These are phyloP conservation scores for Umimayanthus kanabou DNA, from an alignment of 92 coral and sea anemone genomes.

Conservation along the genomic window DNA sequence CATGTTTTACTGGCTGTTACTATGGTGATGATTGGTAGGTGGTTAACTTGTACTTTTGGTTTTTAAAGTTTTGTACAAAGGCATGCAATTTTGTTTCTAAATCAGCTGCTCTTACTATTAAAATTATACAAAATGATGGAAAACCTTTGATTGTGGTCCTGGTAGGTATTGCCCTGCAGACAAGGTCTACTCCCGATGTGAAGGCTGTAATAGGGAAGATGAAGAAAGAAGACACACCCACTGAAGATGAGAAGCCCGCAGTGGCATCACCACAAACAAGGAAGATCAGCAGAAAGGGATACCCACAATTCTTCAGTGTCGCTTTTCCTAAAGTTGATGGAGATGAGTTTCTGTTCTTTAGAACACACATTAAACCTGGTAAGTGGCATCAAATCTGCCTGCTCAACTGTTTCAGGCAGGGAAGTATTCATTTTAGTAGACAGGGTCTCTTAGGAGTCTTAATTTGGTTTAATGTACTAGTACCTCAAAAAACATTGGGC, in stretches of 20 bases:
- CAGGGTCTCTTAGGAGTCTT: too few relatives aligned
- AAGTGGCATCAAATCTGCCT: neutral
- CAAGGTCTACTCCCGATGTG: slow-evolving; percentile 59
- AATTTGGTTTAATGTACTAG: too few relatives aligned
- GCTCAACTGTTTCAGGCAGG: neutral
- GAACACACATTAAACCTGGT: slow-evolving; percentile 94
- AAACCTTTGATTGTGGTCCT: neutral
- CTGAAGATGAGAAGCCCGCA: slow-evolving; percentile 53
- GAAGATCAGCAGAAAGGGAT: slow-evolving; percentile 20
- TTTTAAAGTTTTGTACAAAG: neutral
- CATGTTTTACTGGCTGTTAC: slow-evolving; percentile 69
- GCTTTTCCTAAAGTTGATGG: slow-evolving; percentile 83
- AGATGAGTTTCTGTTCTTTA: slow-evolving; percentile 78
- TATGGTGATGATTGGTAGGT: slow-evolving; percentile 85
- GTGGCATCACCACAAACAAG: slow-evolving; percentile 6
- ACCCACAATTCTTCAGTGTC: slow-evolving; percentile 53
- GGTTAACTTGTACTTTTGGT: neutral
- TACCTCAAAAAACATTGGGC: too few relatives aligned
- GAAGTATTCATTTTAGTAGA: too few relatives aligned
- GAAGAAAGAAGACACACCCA: slow-evolving; percentile 67
- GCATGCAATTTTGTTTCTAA: neutral
- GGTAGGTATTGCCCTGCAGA: slow-evolving; percentile 63
- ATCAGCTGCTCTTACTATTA: neutral
- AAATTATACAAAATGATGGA: too few relatives aligned
- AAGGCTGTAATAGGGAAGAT: slow-evolving; percentile 67